A percentile compares a stretch with the other conserved stretches of the same genome.
These are phyloP conservation scores for Elaeidobius kamerunicus DNA, from an alignment of 2,888 invertebrate species.

Conservation along the genomic window DNA sequence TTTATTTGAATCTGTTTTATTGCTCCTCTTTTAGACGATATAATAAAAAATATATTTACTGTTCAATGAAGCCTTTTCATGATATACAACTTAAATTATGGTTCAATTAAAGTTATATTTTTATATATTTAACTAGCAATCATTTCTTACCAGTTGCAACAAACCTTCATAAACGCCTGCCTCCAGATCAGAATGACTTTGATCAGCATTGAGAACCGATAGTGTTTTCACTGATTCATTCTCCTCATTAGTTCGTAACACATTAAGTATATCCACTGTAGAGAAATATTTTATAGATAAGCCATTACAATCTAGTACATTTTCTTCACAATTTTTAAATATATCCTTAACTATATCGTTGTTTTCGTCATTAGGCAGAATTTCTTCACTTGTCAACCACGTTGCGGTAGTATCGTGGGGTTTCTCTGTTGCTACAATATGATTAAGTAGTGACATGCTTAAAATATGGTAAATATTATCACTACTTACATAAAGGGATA, in stretches of 20 bases:
- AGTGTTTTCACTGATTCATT: slow-evolving; percentile 40
- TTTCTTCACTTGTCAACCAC: slow-evolving; percentile 32
- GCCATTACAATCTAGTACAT: slow-evolving; percentile 22
- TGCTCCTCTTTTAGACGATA: no score
- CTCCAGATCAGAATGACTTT: slow-evolving; percentile 69
- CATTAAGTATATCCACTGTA: slow-evolving; percentile 46
- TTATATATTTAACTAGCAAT: no score
- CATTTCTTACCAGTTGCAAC: slow-evolving; percentile 4
- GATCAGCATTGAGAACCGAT: slow-evolving; percentile 55
- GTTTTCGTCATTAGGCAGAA: slow-evolving; percentile 15
- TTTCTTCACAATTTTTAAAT: slow-evolving; percentile 25
- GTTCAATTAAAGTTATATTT: neutral
- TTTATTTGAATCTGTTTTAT: no score
- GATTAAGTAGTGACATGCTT: no score
- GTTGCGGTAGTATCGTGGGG: slow-evolving; percentile 6
- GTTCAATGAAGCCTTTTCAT: no score
- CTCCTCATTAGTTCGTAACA: slow-evolving; percentile 39
- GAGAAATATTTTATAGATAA: slow-evolving; percentile 53
- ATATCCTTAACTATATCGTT: slow-evolving; percentile 26
- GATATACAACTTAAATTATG: no score
- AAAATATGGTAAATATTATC: slow-evolving; percentile 21
- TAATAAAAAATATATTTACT: no score
- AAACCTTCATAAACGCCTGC: slow-evolving; percentile 77
- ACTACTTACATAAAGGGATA: neutral
- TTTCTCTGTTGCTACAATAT: slow-evolving; percentile 15